phyloP scores from a whole-genome alignment of 37 sponge, comb jelly and placozoan species.

The Beroe forskalii region DNA sequence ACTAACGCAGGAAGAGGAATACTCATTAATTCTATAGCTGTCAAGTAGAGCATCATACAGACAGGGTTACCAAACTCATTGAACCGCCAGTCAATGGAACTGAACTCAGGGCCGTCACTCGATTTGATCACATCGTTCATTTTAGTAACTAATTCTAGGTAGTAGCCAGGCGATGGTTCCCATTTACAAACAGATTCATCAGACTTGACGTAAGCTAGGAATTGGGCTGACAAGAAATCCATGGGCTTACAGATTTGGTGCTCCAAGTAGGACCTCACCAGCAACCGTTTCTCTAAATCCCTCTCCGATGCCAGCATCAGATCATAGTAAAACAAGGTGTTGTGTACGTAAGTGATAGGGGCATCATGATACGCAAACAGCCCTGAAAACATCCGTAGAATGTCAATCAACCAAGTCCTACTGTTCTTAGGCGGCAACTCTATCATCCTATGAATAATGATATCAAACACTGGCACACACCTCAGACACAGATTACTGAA shows the following conservation, averaged over 20 bases:
- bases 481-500: slow-evolving; percentile 57
- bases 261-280: slow-evolving; percentile 14
- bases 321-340: slow-evolving; percentile 44
- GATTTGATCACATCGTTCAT: slow-evolving; percentile 42
- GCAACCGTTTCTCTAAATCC: slow-evolving; percentile 26
- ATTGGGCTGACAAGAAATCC: slow-evolving; percentile 27
- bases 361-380: slow-evolving; percentile 56
- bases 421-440: slow-evolving; percentile 31
- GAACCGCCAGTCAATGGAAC: slow-evolving; percentile 19
- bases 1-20: slow-evolving; percentile 7
- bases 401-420: background rate
- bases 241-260: slow-evolving; percentile 29
- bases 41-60: slow-evolving; percentile 48
- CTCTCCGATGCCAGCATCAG: slow-evolving; percentile 12
- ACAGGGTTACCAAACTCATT: slow-evolving; percentile 61
- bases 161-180: slow-evolving; percentile 11
- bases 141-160: slow-evolving; percentile 9
- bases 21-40: slow-evolving; percentile 20
- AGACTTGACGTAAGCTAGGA: background rate
- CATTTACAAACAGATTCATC: background rate
- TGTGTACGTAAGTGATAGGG: slow-evolving; percentile 39
- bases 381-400: background rate
- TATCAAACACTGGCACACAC: slow-evolving; percentile 23
- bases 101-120: background rate
- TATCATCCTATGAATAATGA: slow-evolving; percentile 41